These are phyloP conservation scores for Prionailurus viverrinus DNA, from an alignment of 2,113 vertebrate species.

Conservation along the genomic window DNA sequence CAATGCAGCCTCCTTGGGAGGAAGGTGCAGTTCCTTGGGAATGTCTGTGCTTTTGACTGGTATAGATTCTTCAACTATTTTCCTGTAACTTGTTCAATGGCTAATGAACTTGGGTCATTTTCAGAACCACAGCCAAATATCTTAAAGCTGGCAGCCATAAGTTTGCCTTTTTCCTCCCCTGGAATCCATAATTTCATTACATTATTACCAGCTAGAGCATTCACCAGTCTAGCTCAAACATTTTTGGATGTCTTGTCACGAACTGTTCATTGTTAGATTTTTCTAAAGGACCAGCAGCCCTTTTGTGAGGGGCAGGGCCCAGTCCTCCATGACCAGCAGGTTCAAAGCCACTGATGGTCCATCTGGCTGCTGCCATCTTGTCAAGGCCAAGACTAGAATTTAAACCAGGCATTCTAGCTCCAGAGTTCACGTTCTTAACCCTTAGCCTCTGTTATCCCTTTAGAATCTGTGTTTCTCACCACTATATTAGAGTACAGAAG, in stretches of 20 bases:
- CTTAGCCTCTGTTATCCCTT: neutral
- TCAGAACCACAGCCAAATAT: slow-evolving; percentile 91
- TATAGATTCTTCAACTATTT: slow-evolving; percentile 86
- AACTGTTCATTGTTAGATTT: slow-evolving; percentile 92
- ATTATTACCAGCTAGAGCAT: slow-evolving; percentile 91
- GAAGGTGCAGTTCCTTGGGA: neutral
- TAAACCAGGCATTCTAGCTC: neutral
- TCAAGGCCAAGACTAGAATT: neutral
- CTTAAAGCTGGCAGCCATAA: slow-evolving; percentile 90
- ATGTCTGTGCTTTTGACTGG: neutral
- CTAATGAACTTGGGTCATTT: slow-evolving; percentile 91
- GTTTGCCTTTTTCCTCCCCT: slow-evolving; percentile 88
- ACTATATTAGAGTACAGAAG: neutral
- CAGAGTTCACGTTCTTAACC: neutral
- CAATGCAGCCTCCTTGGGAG: neutral
- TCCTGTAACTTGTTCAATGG: slow-evolving; percentile 91
- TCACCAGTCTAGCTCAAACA: slow-evolving; percentile 92
- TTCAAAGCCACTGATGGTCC: neutral
- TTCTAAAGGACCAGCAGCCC: slow-evolving; percentile 93
- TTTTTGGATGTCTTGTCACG: slow-evolving; percentile 90
- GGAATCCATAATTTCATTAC: slow-evolving; percentile 95
- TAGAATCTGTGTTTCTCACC: neutral
- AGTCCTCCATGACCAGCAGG: neutral
- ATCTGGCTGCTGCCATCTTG: neutral
- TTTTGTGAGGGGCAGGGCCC: neutral